Evolutionary conservation across 2,888 invertebrate species (phyloP).

Genomic region (Temnothorax ravouxi): DNA sequence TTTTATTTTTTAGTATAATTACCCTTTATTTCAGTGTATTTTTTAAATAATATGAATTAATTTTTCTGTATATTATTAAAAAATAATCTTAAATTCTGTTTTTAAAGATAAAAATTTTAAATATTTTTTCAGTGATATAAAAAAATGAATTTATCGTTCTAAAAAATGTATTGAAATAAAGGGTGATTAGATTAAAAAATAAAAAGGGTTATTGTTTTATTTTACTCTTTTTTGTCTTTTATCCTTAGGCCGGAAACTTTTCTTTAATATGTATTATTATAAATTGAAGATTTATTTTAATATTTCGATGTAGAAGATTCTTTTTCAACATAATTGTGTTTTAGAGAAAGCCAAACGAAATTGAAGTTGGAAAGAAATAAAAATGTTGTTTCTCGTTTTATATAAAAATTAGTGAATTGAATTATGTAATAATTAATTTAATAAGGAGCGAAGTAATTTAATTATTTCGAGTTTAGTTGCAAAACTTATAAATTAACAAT

Average conservation of each 20-base stretch:
- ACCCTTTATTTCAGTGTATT: neutral
- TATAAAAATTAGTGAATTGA: too few relatives aligned
- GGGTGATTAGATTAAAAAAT: neutral
- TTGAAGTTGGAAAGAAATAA: neutral
- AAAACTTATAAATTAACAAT: conserved; percentile 2
- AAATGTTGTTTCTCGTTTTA: neutral
- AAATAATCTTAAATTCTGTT: neutral
- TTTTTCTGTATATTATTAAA: neutral
- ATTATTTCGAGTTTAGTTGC: neutral
- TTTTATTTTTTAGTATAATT: neutral
- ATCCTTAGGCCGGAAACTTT: neutral
- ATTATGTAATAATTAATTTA: neutral
- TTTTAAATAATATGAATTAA: neutral
- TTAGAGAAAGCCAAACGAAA: neutral
- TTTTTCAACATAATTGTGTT: neutral
- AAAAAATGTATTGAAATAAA: neutral
- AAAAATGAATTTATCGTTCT: neutral
- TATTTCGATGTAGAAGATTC: neutral
- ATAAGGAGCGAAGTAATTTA: neutral
- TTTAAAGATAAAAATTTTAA: neutral
- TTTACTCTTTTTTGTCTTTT: neutral
- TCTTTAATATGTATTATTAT: neutral
- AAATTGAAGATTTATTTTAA: neutral
- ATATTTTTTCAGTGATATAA: neutral
- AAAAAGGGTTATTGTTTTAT: neutral